Conservation (phyloP, 2,113 vertebrate species). For the Triplophysa siluroides region DNA sequence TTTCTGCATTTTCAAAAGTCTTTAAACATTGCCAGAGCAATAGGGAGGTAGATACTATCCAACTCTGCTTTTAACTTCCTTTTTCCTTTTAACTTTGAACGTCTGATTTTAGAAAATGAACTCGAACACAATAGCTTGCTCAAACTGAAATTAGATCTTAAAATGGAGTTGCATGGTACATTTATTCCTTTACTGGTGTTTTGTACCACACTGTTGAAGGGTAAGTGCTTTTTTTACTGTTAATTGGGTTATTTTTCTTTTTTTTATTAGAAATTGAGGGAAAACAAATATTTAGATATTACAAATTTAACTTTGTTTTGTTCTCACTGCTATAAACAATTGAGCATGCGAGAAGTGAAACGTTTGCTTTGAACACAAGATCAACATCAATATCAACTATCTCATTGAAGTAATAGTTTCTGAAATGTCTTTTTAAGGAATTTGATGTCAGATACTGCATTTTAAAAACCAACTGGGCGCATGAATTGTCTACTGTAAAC, state of each 20-base stretch:
- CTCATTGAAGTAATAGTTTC: too few species aligned
- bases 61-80: background rate
- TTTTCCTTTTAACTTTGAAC: background rate
- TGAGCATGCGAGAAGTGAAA: too few species aligned
- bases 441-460: too few species aligned
- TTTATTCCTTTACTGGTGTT: conserved; percentile 1
- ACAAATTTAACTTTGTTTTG: too few species aligned
- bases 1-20: background rate
- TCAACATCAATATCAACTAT: too few species aligned
- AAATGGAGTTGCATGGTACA: background rate
- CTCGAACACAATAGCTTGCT: background rate
- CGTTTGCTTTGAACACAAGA: too few species aligned
- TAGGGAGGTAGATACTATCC: background rate
- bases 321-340: too few species aligned
- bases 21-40: background rate
- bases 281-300: too few species aligned
- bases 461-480: too few species aligned
- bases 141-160: background rate
- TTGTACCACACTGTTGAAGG: background rate
- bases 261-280: background rate
- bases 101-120: background rate
- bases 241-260: background rate
- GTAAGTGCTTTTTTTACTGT: background rate
- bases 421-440: too few species aligned
- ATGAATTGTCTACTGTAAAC: too few species aligned